Base-by-base conservation (phyloP, 2,113 vertebrate genomes). In the Choloepus hoffmanni region DNA sequence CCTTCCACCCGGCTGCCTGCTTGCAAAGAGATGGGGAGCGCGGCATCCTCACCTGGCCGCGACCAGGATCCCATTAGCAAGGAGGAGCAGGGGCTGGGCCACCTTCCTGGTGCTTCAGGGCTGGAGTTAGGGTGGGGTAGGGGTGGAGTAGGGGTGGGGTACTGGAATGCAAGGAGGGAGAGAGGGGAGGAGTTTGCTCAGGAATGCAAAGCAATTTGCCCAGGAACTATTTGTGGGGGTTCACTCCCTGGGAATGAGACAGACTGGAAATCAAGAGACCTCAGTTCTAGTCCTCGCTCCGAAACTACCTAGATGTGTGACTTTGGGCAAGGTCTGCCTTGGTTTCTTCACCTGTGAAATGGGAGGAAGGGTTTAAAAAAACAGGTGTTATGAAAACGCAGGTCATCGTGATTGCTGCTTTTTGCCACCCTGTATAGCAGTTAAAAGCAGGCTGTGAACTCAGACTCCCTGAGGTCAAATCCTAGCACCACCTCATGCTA, bases 1-100 rank as follows among this genome's bases (percentile, higher is more conserved):
- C 91, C 90, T 90, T 97, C 68, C 28, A 65, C 70, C 58, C 81
- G 0, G 1, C 92, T 68, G 85, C 45, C 85, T 89, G 96, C 60
- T 94, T 79, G 92, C 82, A 36, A 33, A 74, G 36, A 81, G 84
- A 50, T 58, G 0, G 1, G 2, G 3, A 45, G 21, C 67, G 40
- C 28, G 78, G 55, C 50, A 13, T 77, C 36, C 43, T 73, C 70
- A 76, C 28, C 50, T 72, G 24, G 78, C 24, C 10, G 30, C 76
- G 10, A 40, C 30, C 2, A 36, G 33, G 30, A 26, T 72, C 48
- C 68, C 14, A 23, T 68, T 60, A 0, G 0, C 50, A 40, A 86
- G 68, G 7, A 86, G 62, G 30, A 74, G 30, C 8, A 4, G 74
- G 2, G 40, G 7, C 50, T 9, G n/a, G 36, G 6, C 16, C 15